Percentiles rank a stretch among this genome's conserved stretches.
These are phyloP conservation scores for Balaeniceps rex DNA, from an alignment of 2,113 vertebrate genomes.

Conservation along the genomic window DNA sequence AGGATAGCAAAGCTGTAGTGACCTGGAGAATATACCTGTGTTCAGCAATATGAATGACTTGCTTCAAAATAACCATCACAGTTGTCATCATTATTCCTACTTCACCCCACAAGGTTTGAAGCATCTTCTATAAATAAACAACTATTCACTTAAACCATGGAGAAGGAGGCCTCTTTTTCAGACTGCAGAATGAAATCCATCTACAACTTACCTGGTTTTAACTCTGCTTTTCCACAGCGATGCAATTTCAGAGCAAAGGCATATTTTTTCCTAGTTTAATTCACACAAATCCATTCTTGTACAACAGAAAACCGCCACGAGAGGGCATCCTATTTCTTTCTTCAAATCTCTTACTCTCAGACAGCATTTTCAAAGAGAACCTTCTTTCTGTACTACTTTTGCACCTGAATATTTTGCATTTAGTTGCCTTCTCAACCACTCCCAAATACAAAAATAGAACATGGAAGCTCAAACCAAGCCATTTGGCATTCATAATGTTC, in stretches of 20 bases:
- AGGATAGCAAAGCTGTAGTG: not conserved
- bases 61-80: not conserved
- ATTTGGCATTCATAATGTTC: not conserved
- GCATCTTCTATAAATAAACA: not conserved
- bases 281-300: not conserved
- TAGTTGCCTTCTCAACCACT: not conserved
- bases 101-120: not conserved
- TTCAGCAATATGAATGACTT: not conserved
- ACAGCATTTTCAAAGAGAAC: not conserved
- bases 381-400: not conserved
- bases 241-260: not conserved
- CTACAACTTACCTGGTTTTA: not conserved
- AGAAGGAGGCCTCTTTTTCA: not conserved
- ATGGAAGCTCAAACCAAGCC: not conserved
- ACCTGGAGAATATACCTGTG: not conserved
- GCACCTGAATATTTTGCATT: not conserved
- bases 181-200: not conserved
- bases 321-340: not conserved
- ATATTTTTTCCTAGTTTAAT: rapidly evolving
- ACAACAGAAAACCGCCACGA: not conserved
- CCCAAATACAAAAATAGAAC: not conserved
- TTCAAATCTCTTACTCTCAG: not conserved
- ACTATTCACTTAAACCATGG: not conserved
- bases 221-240: not conserved
- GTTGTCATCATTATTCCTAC: not conserved